phyloP scores from a whole-genome alignment of 2,888 invertebrate species.

The Lepidocyrtinus sp. region DNA sequence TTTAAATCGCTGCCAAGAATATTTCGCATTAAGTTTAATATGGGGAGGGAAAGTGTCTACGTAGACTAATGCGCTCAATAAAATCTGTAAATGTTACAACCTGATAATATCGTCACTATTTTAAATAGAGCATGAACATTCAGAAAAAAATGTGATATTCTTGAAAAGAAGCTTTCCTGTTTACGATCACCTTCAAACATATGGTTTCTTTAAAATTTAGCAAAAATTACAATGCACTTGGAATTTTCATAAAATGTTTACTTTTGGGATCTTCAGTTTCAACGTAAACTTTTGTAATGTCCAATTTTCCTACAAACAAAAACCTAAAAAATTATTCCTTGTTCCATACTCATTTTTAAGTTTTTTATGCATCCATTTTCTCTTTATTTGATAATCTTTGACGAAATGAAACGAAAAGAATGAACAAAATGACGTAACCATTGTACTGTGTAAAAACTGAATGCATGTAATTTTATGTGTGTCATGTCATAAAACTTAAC shows the following conservation, averaged over 20 bases:
- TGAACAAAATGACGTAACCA: background rate
- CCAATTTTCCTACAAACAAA: no score
- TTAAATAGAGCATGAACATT: background rate
- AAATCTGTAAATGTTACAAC: no score
- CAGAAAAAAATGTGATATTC: background rate
- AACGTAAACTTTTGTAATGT: no score
- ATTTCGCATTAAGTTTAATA: background rate
- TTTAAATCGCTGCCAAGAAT: slow-evolving; percentile 12
- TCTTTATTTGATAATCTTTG: background rate
- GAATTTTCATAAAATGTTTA: no score
- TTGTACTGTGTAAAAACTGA: background rate
- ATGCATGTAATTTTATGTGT: background rate
- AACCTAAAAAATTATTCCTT: no score
- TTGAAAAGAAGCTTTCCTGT: background rate
- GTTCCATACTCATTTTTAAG: no score
- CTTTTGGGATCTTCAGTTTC: no score
- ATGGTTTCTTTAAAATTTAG: no score
- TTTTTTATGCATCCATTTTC: no score
- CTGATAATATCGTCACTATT: background rate
- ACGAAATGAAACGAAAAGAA: background rate
- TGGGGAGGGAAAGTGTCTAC: background rate
- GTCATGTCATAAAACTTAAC: background rate
- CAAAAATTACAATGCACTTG: no score
- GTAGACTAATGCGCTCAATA: background rate
- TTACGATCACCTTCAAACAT: background rate